These are phyloP conservation scores for Chaetodon trifasciatus DNA, from an alignment of 2,797 vertebrate genomes.

Conservation along the genomic window DNA sequence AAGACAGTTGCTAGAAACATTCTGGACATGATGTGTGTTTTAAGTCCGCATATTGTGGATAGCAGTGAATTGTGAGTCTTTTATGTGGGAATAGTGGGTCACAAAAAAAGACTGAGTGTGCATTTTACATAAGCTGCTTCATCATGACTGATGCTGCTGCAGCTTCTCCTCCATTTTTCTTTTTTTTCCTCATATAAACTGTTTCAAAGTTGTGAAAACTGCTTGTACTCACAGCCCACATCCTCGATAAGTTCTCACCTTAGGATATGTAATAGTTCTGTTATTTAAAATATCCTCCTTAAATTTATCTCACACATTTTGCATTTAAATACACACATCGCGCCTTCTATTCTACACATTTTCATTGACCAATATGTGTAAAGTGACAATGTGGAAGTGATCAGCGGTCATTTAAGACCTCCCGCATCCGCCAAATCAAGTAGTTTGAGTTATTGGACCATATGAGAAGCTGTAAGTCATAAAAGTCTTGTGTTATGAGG, in stretches of 20 bases:
- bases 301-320: not conserved
- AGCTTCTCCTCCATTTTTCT: not conserved
- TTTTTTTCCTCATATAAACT: not conserved
- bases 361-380: not conserved
- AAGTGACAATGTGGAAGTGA: not conserved
- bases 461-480: too few species aligned
- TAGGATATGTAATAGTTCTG: not conserved
- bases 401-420: not conserved
- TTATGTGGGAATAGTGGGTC: not conserved
- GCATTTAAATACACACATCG: not conserved
- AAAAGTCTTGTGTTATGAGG: too few species aligned
- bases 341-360: not conserved
- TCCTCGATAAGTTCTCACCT: not conserved
- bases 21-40: not conserved
- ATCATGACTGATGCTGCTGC: not conserved
- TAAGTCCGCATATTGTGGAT: not conserved
- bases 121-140: not conserved
- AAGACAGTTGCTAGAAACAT: too few species aligned
- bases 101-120: not conserved
- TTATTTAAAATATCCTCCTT: not conserved
- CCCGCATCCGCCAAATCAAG: too few species aligned
- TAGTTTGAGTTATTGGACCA: too few species aligned
- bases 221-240: not conserved
- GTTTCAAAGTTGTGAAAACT: not conserved
- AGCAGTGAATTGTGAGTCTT: not conserved